A percentile compares a stretch with the other conserved stretches of the same genome.
phyloP scores from a whole-genome alignment of 2,113 vertebrate genomes.

The Spea multiplicata region DNA sequence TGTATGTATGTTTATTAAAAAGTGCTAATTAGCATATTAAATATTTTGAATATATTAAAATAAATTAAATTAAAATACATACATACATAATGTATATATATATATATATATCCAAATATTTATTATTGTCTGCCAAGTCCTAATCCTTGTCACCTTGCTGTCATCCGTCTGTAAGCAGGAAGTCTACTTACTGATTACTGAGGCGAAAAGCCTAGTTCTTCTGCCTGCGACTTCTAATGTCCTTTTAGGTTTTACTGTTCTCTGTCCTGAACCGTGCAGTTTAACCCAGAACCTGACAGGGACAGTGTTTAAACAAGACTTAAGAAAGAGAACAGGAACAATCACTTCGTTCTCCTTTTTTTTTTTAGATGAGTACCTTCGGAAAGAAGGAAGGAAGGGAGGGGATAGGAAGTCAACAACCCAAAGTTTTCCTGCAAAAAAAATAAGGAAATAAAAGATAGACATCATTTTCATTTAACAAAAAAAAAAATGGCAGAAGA shows the following conservation, averaged over 20 bases:
- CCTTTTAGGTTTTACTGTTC: slow-evolving; percentile 53
- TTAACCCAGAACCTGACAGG: slow-evolving; percentile 72
- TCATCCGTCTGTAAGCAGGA: slow-evolving; percentile 22
- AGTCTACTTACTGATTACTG: slow-evolving; percentile 73
- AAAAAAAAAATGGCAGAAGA: slow-evolving; percentile 77
- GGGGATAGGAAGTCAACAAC: slow-evolving; percentile 99
- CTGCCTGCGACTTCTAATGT: slow-evolving; percentile 54
- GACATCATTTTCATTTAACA: slow-evolving; percentile 96
- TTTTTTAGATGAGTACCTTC: slow-evolving; percentile 99
- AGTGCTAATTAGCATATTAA: no score
- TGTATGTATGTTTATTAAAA: no score
- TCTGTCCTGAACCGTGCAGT: slow-evolving; percentile 61
- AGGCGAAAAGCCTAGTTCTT: slow-evolving; percentile 64
- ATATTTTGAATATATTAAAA: no score
- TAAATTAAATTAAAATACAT: no score
- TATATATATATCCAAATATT: background rate
- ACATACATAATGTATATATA: background rate
- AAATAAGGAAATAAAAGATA: slow-evolving; percentile 99
- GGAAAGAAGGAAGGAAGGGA: slow-evolving; percentile 99
- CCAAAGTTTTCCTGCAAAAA: slow-evolving; percentile 97
- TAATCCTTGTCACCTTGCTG: slow-evolving; percentile 10
- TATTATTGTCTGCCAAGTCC: background rate
- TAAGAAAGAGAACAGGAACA: slow-evolving; percentile 99
- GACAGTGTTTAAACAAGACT: slow-evolving; percentile 93
- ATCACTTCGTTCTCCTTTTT: slow-evolving; percentile 98